Conservation (phyloP, 1,140 invertebrate genomes). For the Pogonognathellus flavescens region DNA sequence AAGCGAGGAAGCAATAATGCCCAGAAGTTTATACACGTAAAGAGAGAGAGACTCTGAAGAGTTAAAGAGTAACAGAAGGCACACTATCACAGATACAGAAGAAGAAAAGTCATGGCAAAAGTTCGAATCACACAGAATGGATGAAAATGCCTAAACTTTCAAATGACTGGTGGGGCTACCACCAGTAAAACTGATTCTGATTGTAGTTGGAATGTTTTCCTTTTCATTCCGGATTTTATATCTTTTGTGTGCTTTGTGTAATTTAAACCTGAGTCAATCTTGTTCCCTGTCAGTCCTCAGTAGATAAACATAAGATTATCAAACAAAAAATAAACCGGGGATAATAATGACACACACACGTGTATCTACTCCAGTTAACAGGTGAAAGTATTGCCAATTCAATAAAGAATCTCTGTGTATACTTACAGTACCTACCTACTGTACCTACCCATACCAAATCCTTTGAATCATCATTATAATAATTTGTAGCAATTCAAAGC, state of each 20-base stretch:
- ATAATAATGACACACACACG: neutral
- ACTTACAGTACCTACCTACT: too few relatives aligned
- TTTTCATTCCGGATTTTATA: slow-evolving; percentile 40
- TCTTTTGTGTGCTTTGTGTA: neutral
- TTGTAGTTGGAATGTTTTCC: slow-evolving; percentile 20
- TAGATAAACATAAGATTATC: slow-evolving; percentile 17
- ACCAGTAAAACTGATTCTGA: slow-evolving; percentile 20
- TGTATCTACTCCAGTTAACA: neutral
- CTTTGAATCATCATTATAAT: too few relatives aligned
- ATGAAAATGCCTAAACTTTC: slow-evolving; percentile 16
- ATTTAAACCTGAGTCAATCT: slow-evolving; percentile 15
- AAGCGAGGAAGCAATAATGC: too few relatives aligned
- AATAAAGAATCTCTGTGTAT: too few relatives aligned
- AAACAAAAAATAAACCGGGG: neutral
- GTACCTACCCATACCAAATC: too few relatives aligned
- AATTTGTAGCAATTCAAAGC: too few relatives aligned
- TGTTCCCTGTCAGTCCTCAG: neutral
- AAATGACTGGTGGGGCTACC: slow-evolving; percentile 11
- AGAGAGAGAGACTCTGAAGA: neutral
- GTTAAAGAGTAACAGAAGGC: neutral
- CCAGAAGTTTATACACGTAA: too few relatives aligned
- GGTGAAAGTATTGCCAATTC: too few relatives aligned
- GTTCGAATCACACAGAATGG: neutral
- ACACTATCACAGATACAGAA: neutral
- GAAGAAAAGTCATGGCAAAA: slow-evolving; percentile 10